Evolutionary conservation across 2,113 vertebrate genomes (phyloP), one percentile per base, ranked within the genome.

Genomic region (Jaculus jaculus): DNA sequence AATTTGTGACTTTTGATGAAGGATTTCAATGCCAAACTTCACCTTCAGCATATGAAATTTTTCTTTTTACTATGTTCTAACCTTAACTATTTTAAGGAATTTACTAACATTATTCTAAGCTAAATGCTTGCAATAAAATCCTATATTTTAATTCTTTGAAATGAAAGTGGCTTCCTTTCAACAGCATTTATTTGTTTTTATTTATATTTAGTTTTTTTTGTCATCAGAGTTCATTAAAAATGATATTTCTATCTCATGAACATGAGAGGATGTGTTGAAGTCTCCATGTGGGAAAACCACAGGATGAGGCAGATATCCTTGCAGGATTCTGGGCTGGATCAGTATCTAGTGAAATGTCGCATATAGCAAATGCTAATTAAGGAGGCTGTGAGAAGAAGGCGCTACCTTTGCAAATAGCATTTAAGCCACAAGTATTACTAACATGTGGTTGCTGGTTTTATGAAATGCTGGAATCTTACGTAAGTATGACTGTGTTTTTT

Each of bases 361-460:
- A 23, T 32, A 39, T 61, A 92, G 93, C 90, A 79, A 91, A 96
- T 73, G 82, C 90, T 95, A 95, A 95, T 94, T 93, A 93, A 90
- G 85, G 54, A 85, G 39, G 24, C n/a, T n/a, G 16, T 16, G 1
- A 16, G 65, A 58, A 75, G 69, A 37, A 82, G 93, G 51, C 15
- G 78, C 71, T 83, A 82, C 69, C 74, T 91, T 95, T 90, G 72
- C 95, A 92, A 92, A 96, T 54, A 93, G 63, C 82, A 58, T 63
- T 79, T 37, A 54, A 82, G 94, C 93, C 88, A 84, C 47, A 90
- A 87, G 77, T 79, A 86, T 84, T 91, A 95, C 74, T 95, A 91
- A 90, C 51, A 84, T 2, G 30, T 13, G 54, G 6, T 54, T 54
- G 42, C 80, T 72, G 66, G 66, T 51, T 92, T 89, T 87, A 86